Evolutionary conservation across 2,113 vertebrate genomes (phyloP).

Genomic region (Lichenostomus cassidix): DNA sequence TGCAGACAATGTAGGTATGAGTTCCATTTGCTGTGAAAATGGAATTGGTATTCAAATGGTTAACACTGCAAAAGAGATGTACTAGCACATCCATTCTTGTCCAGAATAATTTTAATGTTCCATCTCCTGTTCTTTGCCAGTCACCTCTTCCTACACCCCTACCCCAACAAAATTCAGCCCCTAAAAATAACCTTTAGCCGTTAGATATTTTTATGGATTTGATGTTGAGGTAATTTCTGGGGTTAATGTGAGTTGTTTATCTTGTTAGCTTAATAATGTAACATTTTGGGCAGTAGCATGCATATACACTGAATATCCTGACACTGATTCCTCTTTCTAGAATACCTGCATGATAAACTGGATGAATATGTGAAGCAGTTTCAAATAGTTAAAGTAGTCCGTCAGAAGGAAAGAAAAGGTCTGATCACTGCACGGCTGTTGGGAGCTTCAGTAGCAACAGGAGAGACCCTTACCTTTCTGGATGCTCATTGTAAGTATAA

Average conservation of each 20-base stretch:
- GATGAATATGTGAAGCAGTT: slow-evolving; percentile 90
- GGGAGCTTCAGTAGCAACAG: slow-evolving; percentile 90
- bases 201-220: neutral
- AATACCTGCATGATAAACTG: slow-evolving; percentile 85
- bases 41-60: neutral
- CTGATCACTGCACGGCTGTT: slow-evolving; percentile 93
- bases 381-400: slow-evolving; percentile 88
- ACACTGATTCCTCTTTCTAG: slow-evolving; percentile 73
- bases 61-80: neutral
- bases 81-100: neutral
- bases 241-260: neutral
- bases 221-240: neutral
- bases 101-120: neutral
- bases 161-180: neutral
- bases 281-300: neutral
- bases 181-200: neutral
- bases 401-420: slow-evolving; percentile 92
- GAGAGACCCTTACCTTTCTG: slow-evolving; percentile 93
- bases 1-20: neutral
- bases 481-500: slow-evolving; percentile 95
- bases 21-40: neutral
- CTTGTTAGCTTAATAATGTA: neutral
- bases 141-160: neutral
- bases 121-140: neutral
- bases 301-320: neutral